Percentiles rank a stretch among this genome's conserved stretches.
Evolutionary conservation across 92 coral and sea anemone species (phyloP).

Genomic region (Porites cylindrica): DNA sequence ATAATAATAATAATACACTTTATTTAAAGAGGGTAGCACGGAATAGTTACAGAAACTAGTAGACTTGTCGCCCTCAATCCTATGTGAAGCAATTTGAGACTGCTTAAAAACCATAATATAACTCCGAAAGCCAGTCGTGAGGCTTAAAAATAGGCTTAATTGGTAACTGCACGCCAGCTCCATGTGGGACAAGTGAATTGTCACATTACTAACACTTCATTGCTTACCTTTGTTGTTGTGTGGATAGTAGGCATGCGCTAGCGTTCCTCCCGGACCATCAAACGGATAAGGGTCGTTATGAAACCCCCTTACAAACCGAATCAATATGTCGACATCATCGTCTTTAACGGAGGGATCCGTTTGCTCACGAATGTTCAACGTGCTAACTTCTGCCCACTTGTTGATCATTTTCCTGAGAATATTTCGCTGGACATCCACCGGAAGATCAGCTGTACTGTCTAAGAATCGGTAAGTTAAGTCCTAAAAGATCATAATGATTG

Average conservation of each 20-base stretch:
- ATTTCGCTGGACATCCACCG: constrained; percentile 38
- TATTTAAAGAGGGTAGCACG: too few relatives aligned
- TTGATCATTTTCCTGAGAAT: constrained; percentile 66
- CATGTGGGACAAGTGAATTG: too few relatives aligned
- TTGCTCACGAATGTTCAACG: constrained; percentile 61
- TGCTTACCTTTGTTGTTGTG: constrained; percentile 69
- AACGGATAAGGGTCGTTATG: constrained; percentile 80
- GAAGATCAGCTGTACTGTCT: constrained; percentile 58
- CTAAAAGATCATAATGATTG: constrained; percentile 3
- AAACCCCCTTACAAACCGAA: constrained; percentile 50
- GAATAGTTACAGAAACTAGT: too few relatives aligned
- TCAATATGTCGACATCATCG: constrained; percentile 82
- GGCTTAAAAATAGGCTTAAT: too few relatives aligned
- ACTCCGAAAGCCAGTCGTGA: too few relatives aligned
- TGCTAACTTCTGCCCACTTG: constrained; percentile 69
- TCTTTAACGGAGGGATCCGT: constrained; percentile 39
- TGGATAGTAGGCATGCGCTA: constrained; percentile 93
- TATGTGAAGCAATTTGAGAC: too few relatives aligned
- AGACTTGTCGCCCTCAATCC: too few relatives aligned
- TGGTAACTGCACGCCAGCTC: too few relatives aligned
- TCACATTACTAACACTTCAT: too few relatives aligned
- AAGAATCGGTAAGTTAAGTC: constrained; percentile 66
- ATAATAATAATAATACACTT: too few relatives aligned
- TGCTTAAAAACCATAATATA: too few relatives aligned
- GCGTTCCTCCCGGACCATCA: constrained; percentile 84